These are phyloP conservation scores for Sebastes taczanowskii DNA, from an alignment of 2,797 vertebrate species.

Conservation along the genomic window DNA sequence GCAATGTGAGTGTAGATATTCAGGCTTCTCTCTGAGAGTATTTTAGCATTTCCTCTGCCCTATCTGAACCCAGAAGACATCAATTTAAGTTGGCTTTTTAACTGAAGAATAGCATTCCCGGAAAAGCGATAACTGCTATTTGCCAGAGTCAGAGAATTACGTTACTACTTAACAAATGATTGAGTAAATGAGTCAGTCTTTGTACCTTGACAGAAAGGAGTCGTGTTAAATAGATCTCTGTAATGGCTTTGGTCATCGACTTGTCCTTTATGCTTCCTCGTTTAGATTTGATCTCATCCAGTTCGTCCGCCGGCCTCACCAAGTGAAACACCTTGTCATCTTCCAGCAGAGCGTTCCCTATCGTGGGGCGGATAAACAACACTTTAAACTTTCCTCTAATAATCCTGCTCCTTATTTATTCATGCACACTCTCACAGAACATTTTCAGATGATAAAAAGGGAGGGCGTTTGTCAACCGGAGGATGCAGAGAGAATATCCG, in stretches of 20 bases:
- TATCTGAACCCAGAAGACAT: neutral
- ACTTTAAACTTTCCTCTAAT: constrained; percentile 6
- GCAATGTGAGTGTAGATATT: neutral
- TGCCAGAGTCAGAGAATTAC: neutral
- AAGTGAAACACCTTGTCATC: constrained; percentile 98
- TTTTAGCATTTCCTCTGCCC: neutral
- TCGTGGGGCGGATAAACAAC: neutral
- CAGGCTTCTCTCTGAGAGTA: neutral
- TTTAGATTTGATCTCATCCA: constrained; percentile 97
- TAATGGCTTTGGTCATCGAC: constrained; percentile 98
- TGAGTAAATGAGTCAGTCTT: neutral
- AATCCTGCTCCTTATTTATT: constrained; percentile 26
- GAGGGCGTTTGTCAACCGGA: constrained; percentile 26
- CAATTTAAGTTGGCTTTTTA: constrained; percentile 13
- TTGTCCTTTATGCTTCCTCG: constrained; percentile 97
- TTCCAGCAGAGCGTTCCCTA: constrained; percentile 92
- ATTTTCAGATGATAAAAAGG: constrained; percentile 34
- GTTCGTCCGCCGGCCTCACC: constrained; percentile 91
- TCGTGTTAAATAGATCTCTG: constrained; percentile 98
- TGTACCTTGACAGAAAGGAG: constrained; percentile 97
- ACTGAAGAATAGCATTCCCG: neutral
- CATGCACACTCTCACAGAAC: constrained; percentile 30
- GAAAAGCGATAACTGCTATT: neutral
- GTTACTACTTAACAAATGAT: neutral
- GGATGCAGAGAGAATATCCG: constrained; percentile 30